A percentile compares a stretch with the other conserved stretches of the same genome.
Evolutionary conservation across 2,888 invertebrate genomes (phyloP).

Genomic region (Brachylomia viminalis): DNA sequence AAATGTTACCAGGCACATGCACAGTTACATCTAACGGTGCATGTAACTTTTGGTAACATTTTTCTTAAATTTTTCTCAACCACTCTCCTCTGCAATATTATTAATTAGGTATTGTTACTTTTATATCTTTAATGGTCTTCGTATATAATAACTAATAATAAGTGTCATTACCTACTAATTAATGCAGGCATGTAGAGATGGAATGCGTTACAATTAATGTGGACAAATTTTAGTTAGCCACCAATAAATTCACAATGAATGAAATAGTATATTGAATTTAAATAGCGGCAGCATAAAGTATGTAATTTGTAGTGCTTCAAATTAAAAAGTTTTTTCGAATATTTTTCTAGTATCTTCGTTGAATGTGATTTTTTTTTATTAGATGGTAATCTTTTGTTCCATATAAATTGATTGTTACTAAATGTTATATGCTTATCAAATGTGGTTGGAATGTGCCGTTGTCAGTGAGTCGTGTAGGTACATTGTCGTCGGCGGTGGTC

Average conservation of each 20-base stretch:
- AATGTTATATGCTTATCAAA: slow-evolving; percentile 42
- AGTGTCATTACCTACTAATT: slow-evolving; percentile 7
- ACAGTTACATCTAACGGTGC: slow-evolving; percentile 25
- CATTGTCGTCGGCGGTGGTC: slow-evolving; percentile 48
- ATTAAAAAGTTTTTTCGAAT: background rate
- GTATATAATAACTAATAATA: background rate
- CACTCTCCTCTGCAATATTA: background rate
- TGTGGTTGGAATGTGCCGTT: slow-evolving; percentile 34
- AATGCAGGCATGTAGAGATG: slow-evolving; percentile 8
- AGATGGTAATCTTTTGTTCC: slow-evolving; percentile 28
- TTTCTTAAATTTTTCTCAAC: background rate
- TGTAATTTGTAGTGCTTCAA: background rate
- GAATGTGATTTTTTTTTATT: slow-evolving; percentile 26
- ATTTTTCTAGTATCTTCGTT: slow-evolving; percentile 2
- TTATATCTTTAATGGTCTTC: background rate
- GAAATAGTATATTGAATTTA: slow-evolving; percentile 14
- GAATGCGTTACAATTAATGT: slow-evolving; percentile 7
- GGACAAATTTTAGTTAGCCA: slow-evolving; percentile 9
- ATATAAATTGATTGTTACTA: slow-evolving; percentile 30
- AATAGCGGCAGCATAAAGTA: background rate
- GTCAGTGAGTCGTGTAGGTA: slow-evolving; percentile 13
- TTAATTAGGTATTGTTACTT: slow-evolving; percentile 1
- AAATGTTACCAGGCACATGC: slow-evolving; percentile 6
- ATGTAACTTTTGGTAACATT: slow-evolving; percentile 18
- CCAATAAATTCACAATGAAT: slow-evolving; percentile 16